Evolutionary conservation across 2,113 vertebrate genomes (phyloP), one percentile per base, ranked within the genome.

Genomic region (Cettia cetti): DNA sequence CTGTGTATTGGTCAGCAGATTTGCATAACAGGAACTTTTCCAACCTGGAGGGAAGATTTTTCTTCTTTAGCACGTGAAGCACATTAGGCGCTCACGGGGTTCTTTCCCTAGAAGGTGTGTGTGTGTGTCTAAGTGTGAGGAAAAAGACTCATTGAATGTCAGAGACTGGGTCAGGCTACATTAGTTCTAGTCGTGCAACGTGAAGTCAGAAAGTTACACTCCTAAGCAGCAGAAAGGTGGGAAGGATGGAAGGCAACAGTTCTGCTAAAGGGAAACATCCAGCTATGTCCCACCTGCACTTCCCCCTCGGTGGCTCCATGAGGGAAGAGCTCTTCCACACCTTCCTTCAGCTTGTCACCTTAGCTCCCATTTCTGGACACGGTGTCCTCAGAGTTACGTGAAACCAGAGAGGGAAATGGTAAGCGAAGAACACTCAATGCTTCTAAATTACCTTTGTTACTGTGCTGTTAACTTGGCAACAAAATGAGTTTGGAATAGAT

Each of bases 261-360:
- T 72, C n/a, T 49, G 63, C 24, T 44, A 19, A 40, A 72, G 23
- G 28, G 22, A 68, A 77, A 7, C 2, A 10, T 7, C 10, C 10
- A 17, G 35, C 16, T 19, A 0, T 59, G 40, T 20, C 24, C 31
- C 40, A 44, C 13, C 20, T 44, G 37, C 40, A 27, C 13, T 8
- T 52, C 7, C 7, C n/a, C 16, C 26, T 40, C 0, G 0, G 30
- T 65, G n/a, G 23, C 37, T 69, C 22, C 49, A 2, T 0, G 0
- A 64, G 26, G 44, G 31, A 81, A 56, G 20, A 18, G 12, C 18
- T 71, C 45, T 52, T 47, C 75, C 30, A 52, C 5, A 28, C 22
- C 31, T 42, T 80, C 23, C 22, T 78, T 78, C n/a, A 69, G 13
- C 61, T 39, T 21, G 7, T 64, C 59, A 7, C 9, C 33, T 78